Base-by-base conservation (phyloP, 2,113 vertebrate species). In the Poeciliopsis turrubarensis region DNA sequence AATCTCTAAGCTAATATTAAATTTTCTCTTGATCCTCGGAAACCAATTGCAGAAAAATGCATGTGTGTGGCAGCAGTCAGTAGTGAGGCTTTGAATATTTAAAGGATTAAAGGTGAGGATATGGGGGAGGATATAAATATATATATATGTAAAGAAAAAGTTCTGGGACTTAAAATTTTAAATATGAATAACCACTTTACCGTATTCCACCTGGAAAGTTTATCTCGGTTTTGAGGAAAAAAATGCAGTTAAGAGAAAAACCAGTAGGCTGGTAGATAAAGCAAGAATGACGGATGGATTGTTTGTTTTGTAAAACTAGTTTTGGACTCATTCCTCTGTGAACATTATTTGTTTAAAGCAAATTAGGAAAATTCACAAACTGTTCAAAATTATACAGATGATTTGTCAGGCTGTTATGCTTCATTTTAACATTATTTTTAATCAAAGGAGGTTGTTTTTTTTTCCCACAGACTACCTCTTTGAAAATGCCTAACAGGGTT, bases 1-100 rank as follows among this genome's bases (percentile, higher is more conserved):
- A 78, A 80, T 80, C 82, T 69, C 71, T 73, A 77, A 70, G 66
- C 68, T 76, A 80, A 87, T 86, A 77, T 83, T 85, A 63, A 85
- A 82, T 79, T 81, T 85, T 60, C 44, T 65, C 75, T 64, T 74
- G 61, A 75, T 78, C 63, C 57, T 17, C 70, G 30, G 2, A 70
- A 77, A 63, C 31, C 34, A 47, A 30, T 41, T 30, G 19, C 9
- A 64, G 41, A 82, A 37, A 39, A 69, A 32, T 51, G 11, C 54
- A 13, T 41, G 64, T 63, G 57, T 60, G 60, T 32, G 31, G 31
- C 14, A 19, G 69, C 19, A 37, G 34, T 22, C 61, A 32, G 32
- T 47, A 15, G 14, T 31, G 27, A 64, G 62, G 61, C 61, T 77
- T 63, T 81, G 66, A 68, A 74, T 78, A 69, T 60, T 62, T 44